Base-by-base conservation (phyloP, 2,888 invertebrate genomes). In the Macrosoma leucophasiata region DNA sequence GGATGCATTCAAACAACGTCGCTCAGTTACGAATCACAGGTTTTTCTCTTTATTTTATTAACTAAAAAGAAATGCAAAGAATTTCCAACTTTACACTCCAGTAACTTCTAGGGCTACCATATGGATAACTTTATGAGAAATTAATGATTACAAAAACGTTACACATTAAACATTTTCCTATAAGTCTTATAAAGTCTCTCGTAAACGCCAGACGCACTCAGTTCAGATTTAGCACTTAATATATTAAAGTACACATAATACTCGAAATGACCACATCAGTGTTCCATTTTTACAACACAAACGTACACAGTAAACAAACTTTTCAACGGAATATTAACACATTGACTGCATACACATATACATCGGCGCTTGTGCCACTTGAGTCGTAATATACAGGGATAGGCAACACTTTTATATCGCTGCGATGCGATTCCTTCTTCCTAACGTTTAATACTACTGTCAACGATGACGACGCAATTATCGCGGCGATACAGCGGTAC, bases 61-160 rank as follows among this genome's bases (percentile, higher is more conserved):
- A 81, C 78, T 81, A 79, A 79, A 81, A 59, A 71, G 79, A 82
- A 82, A 81, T 84, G 82, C 79, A 81, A 79, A 77, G 74, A 72
- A 66, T 67, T 73, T 65, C 56, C 62, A 66, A 69, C 75, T 75
- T 79, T 65, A 78, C 82, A 82, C 70, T 81, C 67, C 72, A 67
- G 71, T 75, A 77, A 74, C 76, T 65, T 77, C 75, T 78, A 79
- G 60, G 69, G 70, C 77, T 77, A 79, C 71, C 65, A 62, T 76
- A 71, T 62, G 66, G 75, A 77, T 76, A 78, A 73, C 68, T 72
- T 70, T 68, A 61, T 70, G 69, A 73, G 69, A 77, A 79, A 77
- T 70, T 62, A 77, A 73, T 75, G 77, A 78, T 79, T 82, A 82
- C 78, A 82, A 82, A 77, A 79, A 76, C 69, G 69, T 81, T 82